These are phyloP conservation scores for Myripristis jacobus DNA, from an alignment of 2,797 vertebrate species.

Conservation along the genomic window DNA sequence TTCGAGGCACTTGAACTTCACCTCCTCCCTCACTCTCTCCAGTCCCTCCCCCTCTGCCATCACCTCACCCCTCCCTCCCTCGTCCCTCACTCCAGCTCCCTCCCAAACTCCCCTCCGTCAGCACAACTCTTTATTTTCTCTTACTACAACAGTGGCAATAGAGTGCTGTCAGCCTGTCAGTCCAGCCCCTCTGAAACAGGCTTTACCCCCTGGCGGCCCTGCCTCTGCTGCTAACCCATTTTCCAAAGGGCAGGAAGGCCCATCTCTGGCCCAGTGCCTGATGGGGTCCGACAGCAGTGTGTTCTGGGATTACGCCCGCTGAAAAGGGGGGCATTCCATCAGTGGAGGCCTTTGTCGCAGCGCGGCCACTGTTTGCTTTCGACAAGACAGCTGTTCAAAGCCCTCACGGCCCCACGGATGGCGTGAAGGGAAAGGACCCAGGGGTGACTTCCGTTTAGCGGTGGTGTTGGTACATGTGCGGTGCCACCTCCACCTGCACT, in stretches of 20 bases:
- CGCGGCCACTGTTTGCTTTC: constrained; percentile 78
- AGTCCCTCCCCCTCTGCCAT: constrained; percentile 34
- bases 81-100: constrained; percentile 31
- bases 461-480: constrained; percentile 14
- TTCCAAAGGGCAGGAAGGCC: constrained; percentile 78
- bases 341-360: constrained; percentile 72
- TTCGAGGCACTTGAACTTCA: constrained; percentile 50
- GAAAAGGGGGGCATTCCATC: constrained; percentile 83
- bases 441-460: constrained; percentile 74
- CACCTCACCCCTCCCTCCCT: constrained; percentile 46
- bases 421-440: constrained; percentile 60
- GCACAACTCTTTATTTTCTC: constrained; percentile 81
- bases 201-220: constrained; percentile 61
- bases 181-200: constrained; percentile 61
- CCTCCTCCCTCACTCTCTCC: constrained; percentile 53
- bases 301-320: constrained; percentile 83
- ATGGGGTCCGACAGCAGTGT: constrained; percentile 84
- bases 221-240: constrained; percentile 66
- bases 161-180: constrained; percentile 73
- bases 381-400: constrained; percentile 79
- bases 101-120: constrained; percentile 73
- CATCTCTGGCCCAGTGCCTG: constrained; percentile 79
- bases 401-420: constrained; percentile 55
- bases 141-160: constrained; percentile 72
- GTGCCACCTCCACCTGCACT: constrained; percentile 45